Evolutionary conservation across 2,888 invertebrate genomes (phyloP), one percentile per base, ranked within the genome.

Genomic region (Ischnus inquisitorius): DNA sequence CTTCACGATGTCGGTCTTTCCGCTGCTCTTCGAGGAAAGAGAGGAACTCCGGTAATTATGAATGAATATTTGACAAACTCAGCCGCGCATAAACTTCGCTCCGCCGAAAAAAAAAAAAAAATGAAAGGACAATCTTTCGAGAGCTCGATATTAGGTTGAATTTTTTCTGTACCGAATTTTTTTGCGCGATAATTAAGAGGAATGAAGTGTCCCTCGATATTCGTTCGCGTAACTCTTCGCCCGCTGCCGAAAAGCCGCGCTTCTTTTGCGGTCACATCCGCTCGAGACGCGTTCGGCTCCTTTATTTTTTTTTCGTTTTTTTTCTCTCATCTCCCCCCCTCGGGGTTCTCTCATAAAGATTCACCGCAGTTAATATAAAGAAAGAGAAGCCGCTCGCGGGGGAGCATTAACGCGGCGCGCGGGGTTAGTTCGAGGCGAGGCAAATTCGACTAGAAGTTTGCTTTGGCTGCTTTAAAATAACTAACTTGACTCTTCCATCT

Each of bases 381-480:
- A 72, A 91, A 91, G 89, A 90, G 89, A 86, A 85, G 88, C 87
- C 85, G 87, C 88, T 8, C 28, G 28, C 22, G 25, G 88, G 86
- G 88, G 88, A 86, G 88, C 85, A 89, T 90, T 88, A 90, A 91
- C 57, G 16, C 82, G 79, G 88, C 89, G 89, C 87, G 88, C 90
- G 69, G 69, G 91, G 54, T 92, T 90, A 90, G 90, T 91, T 91
- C 34, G 34, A 90, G 89, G 88, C 89, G 88, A 88, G 87, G 88
- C 84, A 90, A 90, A 90, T 88, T 86, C 72, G 85, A 87, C 83
- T 81, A 88, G 88, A 84, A 90, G 91, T 92, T 92, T 91, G 91
- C 92, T 91, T 91, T 91, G 88, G 88, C 88, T 89, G 89, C 90
- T 90, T 90, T 92, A 91, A 92, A 92, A 92, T 91, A 92, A 91